phyloP scores from a whole-genome alignment of 2,113 vertebrate species.

The Pardalotus punctatus region DNA sequence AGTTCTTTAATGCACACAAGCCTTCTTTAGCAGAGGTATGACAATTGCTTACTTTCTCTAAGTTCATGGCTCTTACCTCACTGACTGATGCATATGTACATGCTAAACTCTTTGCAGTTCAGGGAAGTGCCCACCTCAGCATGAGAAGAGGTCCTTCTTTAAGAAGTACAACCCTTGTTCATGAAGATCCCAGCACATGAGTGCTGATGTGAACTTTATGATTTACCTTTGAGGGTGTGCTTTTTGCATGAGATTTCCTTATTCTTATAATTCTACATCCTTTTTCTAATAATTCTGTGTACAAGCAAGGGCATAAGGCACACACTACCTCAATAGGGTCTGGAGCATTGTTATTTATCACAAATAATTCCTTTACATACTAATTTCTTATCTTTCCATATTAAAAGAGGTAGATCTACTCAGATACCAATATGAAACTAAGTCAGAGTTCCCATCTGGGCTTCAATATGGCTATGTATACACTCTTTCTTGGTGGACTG shows the following conservation, averaged over 20 bases:
- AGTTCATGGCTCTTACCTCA: not conserved
- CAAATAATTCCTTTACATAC: not conserved
- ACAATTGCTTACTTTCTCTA: not conserved
- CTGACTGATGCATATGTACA: not conserved
- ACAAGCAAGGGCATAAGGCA: not conserved
- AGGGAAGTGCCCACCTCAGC: not conserved
- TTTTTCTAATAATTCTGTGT: not conserved
- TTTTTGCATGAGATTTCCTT: not conserved
- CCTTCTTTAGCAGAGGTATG: not conserved
- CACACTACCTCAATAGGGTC: not conserved
- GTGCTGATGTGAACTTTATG: not conserved
- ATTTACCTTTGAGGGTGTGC: not conserved
- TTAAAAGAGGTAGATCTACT: not conserved
- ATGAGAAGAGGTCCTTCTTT: not conserved
- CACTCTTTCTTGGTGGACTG: not conserved
- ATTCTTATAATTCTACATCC: too few species aligned
- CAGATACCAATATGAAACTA: not conserved
- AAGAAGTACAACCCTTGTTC: not conserved
- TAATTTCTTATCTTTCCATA: not conserved
- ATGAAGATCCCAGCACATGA: not conserved
- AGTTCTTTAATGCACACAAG: not conserved
- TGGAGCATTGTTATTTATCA: not conserved
- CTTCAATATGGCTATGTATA: not conserved
- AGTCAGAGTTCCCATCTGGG: not conserved
- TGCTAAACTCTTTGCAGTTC: not conserved